Percentiles rank a stretch among this genome's conserved stretches.
These are phyloP conservation scores for Papilio gigon DNA, from an alignment of 2,888 invertebrate species.

Conservation along the genomic window DNA sequence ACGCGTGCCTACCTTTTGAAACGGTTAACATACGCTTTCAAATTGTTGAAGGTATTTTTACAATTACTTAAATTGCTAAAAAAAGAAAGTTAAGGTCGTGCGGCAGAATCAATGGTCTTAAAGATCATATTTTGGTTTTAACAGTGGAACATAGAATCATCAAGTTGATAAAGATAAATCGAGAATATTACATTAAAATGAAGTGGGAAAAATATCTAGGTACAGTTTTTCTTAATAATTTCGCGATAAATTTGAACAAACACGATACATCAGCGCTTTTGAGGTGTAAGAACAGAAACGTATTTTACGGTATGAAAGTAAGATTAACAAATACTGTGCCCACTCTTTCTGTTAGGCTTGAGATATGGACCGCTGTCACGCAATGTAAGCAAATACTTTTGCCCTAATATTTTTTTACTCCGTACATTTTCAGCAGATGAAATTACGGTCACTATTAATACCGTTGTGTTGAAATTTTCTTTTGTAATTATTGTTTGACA, in stretches of 20 bases:
- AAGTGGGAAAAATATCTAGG: constrained; percentile 6
- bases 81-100: no score
- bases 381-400: constrained; percentile 56
- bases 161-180: no score
- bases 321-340: constrained; percentile 76
- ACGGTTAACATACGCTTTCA: not conserved
- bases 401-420: constrained; percentile 37
- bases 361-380: constrained; percentile 69
- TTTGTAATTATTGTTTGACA: constrained; percentile 4
- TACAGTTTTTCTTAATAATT: constrained; percentile 32
- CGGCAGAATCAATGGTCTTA: no score
- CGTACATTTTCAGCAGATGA: constrained; percentile 20
- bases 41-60: not conserved
- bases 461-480: not conserved
- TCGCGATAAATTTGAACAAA: constrained; percentile 38
- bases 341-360: constrained; percentile 68
- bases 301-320: constrained; percentile 73
- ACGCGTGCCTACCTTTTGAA: constrained; percentile 27
- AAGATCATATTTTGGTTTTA: no score
- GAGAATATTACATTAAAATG: constrained; percentile 6
- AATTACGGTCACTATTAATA: constrained; percentile 26
- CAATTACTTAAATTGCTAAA: no score
- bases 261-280: constrained; percentile 38
- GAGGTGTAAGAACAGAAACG: constrained; percentile 49
- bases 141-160: no score